Evolutionary conservation across 1,140 invertebrate genomes (phyloP).

Genomic region (Achroia grisella): DNA sequence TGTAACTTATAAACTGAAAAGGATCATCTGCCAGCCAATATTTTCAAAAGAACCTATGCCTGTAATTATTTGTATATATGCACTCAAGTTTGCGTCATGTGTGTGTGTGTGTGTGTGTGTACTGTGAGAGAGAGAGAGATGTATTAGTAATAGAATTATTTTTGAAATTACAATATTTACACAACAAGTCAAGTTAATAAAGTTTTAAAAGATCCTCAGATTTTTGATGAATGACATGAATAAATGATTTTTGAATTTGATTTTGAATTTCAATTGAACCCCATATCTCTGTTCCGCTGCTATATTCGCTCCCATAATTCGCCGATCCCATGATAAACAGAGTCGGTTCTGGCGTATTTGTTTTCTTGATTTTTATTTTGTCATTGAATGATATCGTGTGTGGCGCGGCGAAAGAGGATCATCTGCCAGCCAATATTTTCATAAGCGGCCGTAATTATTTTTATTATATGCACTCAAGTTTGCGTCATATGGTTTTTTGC

Average conservation of each 20-base stretch:
- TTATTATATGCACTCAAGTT: background rate
- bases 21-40: conserved; percentile 8
- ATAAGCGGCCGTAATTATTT: conserved; percentile 13
- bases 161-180: no score
- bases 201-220: no score
- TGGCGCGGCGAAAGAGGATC: conserved; percentile 1
- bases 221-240: no score
- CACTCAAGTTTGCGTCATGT: background rate
- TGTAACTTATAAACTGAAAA: no score
- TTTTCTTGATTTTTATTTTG: conserved; percentile 40
- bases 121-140: no score
- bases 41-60: conserved; percentile 22
- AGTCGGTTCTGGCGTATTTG: conserved; percentile 24
- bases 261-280: no score
- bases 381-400: background rate
- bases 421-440: conserved; percentile 13
- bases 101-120: background rate
- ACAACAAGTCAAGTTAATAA: no score
- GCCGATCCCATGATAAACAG: conserved; percentile 37
- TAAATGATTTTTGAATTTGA: no score
- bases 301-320: conserved; percentile 33
- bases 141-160: no score
- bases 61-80: conserved; percentile 9
- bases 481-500: background rate
- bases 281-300: no score